Evolutionary conservation across 2,113 vertebrate species (phyloP), one percentile per base, ranked within the genome.

Genomic region (Cyphomyrus plagiostoma): DNA sequence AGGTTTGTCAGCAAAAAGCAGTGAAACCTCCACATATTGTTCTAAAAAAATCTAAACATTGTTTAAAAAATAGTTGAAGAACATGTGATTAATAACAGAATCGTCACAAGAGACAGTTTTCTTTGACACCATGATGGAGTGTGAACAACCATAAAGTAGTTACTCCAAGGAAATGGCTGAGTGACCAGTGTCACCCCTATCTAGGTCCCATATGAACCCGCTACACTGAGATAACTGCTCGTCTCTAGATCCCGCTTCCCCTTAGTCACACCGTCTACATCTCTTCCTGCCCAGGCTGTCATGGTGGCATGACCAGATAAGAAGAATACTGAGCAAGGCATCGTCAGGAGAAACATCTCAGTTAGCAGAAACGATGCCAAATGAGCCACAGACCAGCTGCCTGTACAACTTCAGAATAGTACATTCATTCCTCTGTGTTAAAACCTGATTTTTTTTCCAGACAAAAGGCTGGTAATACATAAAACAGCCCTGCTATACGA

Each of bases 281-380:
- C 85, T 87, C 49, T 52, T 87, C 85, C 85, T 53, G 85, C 26
- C 7, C 35, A 35, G 85, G 45, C 85, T 39, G 85, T 53, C 50
- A 53, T 53, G 50, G 26, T 87, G 85, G 85, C 15, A 8, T 87
- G 85, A 87, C 49, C 26, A 87, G 85, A 87, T 87, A 87, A 87
- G 85, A 26, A 48, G 23, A 39, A 35, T 39, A 50, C 85, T 87
- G 85, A 87, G 13, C n/a, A 56, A 35, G 39, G 82, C 26, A 19
- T 35, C 9, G 49, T 87, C 85, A 87, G 26, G 85, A 35, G 48
- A 30, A 87, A 53, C 85, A 52, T 87, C 50, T 87, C 85, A 39
- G 48, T 53, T 53, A 53, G 50, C 85, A 53, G n/a, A 5, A 30
- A 26, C 13, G 45, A 35, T 39, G 49, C 17, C 48, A 21, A 35